These are phyloP conservation scores for Gallinago solitaria DNA, from an alignment of 2,797 vertebrate species.

Conservation along the genomic window DNA sequence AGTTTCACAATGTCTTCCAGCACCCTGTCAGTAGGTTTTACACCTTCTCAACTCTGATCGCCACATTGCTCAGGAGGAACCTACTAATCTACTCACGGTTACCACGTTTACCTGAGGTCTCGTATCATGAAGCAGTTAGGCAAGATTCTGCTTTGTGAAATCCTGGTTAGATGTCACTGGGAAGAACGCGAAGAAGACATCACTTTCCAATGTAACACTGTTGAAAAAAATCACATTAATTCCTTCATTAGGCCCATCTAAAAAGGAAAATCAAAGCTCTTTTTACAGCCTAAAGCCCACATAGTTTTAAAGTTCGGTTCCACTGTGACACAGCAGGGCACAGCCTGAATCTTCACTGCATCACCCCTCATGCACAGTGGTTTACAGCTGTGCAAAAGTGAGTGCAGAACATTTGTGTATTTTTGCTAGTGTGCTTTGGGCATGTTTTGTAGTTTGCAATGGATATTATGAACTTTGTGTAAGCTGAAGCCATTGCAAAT, in stretches of 20 bases:
- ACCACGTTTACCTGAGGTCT: not conserved
- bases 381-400: not conserved
- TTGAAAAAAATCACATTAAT: not conserved
- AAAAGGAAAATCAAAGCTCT: not conserved
- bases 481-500: not conserved
- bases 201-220: not conserved
- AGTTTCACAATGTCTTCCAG: not conserved
- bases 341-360: not conserved
- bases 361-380: fast-evolving
- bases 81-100: not conserved
- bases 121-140: not conserved
- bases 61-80: not conserved
- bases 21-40: not conserved
- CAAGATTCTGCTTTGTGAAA: not conserved
- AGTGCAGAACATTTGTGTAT: not conserved
- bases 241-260: not conserved
- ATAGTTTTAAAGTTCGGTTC: not conserved
- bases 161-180: not conserved
- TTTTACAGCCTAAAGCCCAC: not conserved
- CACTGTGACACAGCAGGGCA: not conserved
- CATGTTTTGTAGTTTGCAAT: fast-evolving
- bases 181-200: not conserved
- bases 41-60: not conserved
- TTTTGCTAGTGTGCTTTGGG: not conserved
- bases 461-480: not conserved